Base-by-base conservation (phyloP, 1,140 invertebrate genomes). In the Oscheius sp. region DNA sequence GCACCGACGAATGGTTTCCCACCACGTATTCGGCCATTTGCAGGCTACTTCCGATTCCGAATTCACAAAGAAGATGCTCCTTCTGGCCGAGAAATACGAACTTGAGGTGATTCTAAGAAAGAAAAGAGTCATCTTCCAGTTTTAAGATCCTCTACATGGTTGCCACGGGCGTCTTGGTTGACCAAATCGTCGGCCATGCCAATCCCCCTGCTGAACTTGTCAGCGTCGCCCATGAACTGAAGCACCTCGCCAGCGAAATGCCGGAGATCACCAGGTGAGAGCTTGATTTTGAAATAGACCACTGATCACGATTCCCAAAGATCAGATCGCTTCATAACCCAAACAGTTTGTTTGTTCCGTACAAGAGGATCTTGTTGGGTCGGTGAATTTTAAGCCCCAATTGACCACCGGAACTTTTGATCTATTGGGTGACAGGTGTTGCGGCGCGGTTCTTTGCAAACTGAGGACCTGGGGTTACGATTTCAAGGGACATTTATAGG, bases 221-320 rank as follows among this genome's bases (percentile, higher is more conserved):
- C 63, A 67, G 62, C 26, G 68, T 74, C 20, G 68, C 36, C 28
- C 63, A 74, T 23, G 64, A 67, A 28, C 65, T 74, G 15, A 36
- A 74, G 52, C 72, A 74, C 58, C 42, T 65, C 32, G 72, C 72
- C n/a, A 35, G 55, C 49, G 72, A 74, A 38, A 68, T 74, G 55
- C 34, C 58, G 67, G 67, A 55, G 23, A 55, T 32, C 23, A 66
- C 38, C 7, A 49, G 64, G 64, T 46, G 18, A n/a, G 64, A 15
- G 64, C 13, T 13, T 18, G 23, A 18, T 46, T 42, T n/a, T n/a
- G n/a, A n/a, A n/a, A n/a, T n/a, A n/a, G 13, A 10, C 38, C 38
- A 45, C 20, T 45, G 10, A 45, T 13, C 42, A 45, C 42, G 13
- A 13, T 20, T n/a, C n/a, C n/a, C n/a, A n/a, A n/a, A n/a, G n/a